phyloP scores from a whole-genome alignment of 2,113 vertebrate species.

The Pogonocichla stellata region DNA sequence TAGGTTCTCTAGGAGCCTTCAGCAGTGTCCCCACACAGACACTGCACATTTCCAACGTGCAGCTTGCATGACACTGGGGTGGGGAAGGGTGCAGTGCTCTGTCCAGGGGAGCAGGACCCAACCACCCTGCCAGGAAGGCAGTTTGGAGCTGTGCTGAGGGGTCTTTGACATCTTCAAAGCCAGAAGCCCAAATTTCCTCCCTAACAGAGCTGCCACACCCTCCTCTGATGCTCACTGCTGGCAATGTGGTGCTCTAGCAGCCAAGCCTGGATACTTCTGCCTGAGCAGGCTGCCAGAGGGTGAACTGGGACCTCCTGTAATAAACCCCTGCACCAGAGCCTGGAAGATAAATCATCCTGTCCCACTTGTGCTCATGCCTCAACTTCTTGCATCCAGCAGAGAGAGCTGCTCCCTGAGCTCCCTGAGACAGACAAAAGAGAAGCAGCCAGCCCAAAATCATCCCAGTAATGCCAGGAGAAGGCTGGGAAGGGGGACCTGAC shows the following conservation, averaged over 20 bases:
- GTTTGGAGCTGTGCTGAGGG: not conserved
- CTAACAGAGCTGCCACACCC: not conserved
- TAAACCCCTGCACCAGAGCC: not conserved
- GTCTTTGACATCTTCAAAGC: not conserved
- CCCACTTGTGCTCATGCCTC: not conserved
- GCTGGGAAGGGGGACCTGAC: not conserved
- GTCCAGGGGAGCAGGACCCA: not conserved
- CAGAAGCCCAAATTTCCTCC: not conserved
- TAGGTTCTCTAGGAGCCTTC: no score
- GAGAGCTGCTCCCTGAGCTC: not conserved
- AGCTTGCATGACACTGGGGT: not conserved
- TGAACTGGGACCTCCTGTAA: not conserved
- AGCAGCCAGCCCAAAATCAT: not conserved
- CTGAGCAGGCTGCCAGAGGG: not conserved
- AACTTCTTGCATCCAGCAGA: not conserved
- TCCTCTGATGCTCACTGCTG: not conserved
- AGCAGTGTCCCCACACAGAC: not conserved
- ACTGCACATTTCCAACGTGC: accelerated
- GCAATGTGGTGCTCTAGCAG: not conserved
- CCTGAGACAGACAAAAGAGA: not conserved
- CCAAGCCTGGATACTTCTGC: not conserved
- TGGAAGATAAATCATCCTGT: not conserved
- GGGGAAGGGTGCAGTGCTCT: not conserved
- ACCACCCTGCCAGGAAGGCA: not conserved
- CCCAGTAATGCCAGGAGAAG: not conserved